Evolutionary conservation across 2,888 invertebrate species (phyloP).

Genomic region (Drosophila niveifrons): DNA sequence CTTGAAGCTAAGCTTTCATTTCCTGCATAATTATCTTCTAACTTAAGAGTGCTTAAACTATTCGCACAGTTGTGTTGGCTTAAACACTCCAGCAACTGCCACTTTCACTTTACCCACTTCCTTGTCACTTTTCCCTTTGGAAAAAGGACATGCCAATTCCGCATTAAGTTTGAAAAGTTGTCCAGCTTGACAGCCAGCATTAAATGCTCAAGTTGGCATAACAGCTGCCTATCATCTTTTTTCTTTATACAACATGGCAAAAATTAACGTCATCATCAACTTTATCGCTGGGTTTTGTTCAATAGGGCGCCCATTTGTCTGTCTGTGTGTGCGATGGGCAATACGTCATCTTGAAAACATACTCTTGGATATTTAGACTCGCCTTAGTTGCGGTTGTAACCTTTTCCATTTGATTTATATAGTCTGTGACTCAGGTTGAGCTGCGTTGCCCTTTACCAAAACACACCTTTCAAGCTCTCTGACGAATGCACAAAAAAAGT

Average conservation of each 20-base stretch:
- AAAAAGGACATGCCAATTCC: conserved; percentile 19
- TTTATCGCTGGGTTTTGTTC: conserved; percentile 16
- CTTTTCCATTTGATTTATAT: conserved; percentile 62
- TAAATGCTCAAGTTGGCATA: conserved; percentile 22
- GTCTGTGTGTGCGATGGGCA: conserved; percentile 15
- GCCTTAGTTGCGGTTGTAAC: conserved; percentile 39
- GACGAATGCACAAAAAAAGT: conserved; percentile 46
- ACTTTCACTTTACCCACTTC: conserved; percentile 24
- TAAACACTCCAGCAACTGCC: not conserved
- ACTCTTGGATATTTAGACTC: conserved; percentile 15
- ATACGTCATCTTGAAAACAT: conserved; percentile 53
- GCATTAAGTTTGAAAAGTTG: conserved; percentile 5
- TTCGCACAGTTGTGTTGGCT: conserved; percentile 2
- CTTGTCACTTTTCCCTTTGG: conserved; percentile 9
- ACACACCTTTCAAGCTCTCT: conserved; percentile 14
- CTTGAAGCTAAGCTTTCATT: conserved; percentile 18
- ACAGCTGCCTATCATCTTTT: conserved; percentile 35
- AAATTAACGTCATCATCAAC: conserved; percentile 35
- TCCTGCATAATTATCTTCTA: conserved; percentile 18
- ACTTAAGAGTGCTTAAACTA: not conserved
- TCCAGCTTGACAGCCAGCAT: conserved; percentile 14
- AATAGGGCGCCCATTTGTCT: conserved; percentile 60
- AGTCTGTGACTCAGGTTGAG: conserved; percentile 53
- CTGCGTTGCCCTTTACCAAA: conserved; percentile 39
- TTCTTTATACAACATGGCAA: not conserved